Percentiles rank a stretch among this genome's conserved stretches.
Conservation (phyloP, 2,113 vertebrate species). For the Pycnonotus jocosus region DNA sequence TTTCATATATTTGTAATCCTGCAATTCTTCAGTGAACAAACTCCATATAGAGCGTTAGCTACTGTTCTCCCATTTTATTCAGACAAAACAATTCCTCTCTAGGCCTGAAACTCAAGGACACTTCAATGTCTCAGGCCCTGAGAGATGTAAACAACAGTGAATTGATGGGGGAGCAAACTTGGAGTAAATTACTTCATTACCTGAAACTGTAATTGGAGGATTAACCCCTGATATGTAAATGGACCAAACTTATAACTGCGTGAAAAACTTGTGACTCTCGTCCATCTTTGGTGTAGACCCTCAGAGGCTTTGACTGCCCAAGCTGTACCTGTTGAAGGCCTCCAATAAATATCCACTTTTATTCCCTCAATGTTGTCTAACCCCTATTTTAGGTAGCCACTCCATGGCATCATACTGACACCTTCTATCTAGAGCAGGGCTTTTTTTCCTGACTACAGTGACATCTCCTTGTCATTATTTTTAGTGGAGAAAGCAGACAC, state of each 20-base stretch:
- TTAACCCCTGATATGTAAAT: neutral
- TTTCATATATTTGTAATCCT: neutral
- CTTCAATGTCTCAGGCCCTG: neutral
- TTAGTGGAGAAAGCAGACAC: neutral
- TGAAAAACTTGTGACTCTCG: accelerated
- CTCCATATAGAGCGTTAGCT: too few species aligned
- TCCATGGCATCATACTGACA: neutral
- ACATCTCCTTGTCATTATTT: neutral
- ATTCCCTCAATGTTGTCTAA: neutral
- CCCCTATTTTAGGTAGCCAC: neutral
- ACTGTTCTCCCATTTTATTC: neutral
- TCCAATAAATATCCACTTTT: neutral
- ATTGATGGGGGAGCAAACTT: neutral
- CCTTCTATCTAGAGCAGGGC: neutral
- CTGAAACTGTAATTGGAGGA: neutral
- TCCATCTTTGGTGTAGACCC: neutral
- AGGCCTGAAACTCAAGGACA: neutral
- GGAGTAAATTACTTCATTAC: neutral
- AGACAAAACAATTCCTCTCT: neutral
- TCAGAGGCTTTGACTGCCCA: neutral
- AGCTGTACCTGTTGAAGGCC: neutral
- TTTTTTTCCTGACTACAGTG: neutral
- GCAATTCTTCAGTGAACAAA: neutral
- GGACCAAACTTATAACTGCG: neutral
- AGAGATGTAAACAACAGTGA: neutral